Base-by-base conservation (phyloP, 2,888 invertebrate genomes). In the Latheticus oryzae region DNA sequence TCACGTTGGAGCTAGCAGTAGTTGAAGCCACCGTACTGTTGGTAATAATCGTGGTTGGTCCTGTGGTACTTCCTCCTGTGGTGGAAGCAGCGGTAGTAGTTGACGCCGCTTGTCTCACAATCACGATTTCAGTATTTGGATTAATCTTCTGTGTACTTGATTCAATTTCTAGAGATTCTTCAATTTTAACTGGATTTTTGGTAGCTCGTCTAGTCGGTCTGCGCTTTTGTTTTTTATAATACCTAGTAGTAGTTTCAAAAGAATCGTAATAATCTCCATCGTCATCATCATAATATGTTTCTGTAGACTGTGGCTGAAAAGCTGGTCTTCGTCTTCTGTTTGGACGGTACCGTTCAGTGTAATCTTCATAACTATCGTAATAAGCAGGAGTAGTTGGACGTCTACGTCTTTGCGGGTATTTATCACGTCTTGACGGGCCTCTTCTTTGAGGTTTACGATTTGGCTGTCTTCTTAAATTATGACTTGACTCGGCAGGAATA, bases 1-100 rank as follows among this genome's bases (percentile, higher is more conserved):
- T 60, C 5, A 72, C 75, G 19, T 79, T 78, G 1, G 77, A 75
- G 17, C 68, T 80, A 75, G 80, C 11, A 2, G 64, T 50, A 4
- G 64, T 58, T 3, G 66, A 55, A 19, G 62, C 48, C n/a, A 58
- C 56, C 11, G 68, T 64, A 12, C 54, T 57, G 38, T 58, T 62
- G 3, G 55, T 63, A 12, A 64, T 60, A 23, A 59, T 43, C 33
- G 69, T 60, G 13, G 60, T 42, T 13, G 54, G 63, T 11, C 56
- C 42, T 4, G 57, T 56, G 30, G 63, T 58, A 16, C 50, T 40
- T 32, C 16, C 23, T 26, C 13, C 12, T 12, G 54, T 42, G 51
- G 52, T 54, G n/a, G 52, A 30, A 50, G 47, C 24, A 5, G 47
- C 7, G 17, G 64, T 21, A 17, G 58, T 45, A 48, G 55, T 56